These are phyloP conservation scores for Nasonia giraulti DNA, from an alignment of 1,140 invertebrate species.

Conservation along the genomic window DNA sequence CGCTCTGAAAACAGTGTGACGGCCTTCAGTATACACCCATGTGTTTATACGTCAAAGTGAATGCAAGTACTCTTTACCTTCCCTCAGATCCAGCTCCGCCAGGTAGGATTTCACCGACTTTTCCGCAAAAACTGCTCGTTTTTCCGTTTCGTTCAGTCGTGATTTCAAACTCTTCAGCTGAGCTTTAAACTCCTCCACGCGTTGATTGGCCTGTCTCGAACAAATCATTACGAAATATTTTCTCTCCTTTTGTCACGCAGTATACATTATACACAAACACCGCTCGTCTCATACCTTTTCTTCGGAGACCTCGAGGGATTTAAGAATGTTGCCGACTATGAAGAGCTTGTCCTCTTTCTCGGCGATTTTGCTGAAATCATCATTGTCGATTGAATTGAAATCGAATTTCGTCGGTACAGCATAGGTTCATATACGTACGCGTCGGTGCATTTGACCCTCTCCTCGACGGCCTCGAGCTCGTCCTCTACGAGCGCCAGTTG, in stretches of 20 bases:
- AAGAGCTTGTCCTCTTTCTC: constrained; percentile 99
- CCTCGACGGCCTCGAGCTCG: constrained; percentile 89
- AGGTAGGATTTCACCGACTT: constrained; percentile 88
- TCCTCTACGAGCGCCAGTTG: constrained; percentile 93
- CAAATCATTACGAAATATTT: neutral
- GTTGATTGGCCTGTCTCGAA: constrained; percentile 81
- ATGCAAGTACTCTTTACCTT: constrained; percentile 76
- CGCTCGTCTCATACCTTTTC: constrained; percentile 88
- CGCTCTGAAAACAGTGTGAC: constrained; percentile 76
- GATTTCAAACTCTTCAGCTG: constrained; percentile 85
- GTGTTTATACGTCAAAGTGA: too few relatives aligned
- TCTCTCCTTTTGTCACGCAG: neutral
- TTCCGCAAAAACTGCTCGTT: constrained; percentile 87
- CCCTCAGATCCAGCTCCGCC: constrained; percentile 89
- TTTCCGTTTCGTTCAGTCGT: constrained; percentile 87
- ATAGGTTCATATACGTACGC: constrained; percentile 75
- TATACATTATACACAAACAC: neutral
- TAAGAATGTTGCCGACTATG: constrained; percentile 99
- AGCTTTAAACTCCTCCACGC: constrained; percentile 88
- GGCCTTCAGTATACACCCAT: too few relatives aligned
- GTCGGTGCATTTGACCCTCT: constrained; percentile 89
- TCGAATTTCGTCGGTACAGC: neutral
- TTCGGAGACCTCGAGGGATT: constrained; percentile 98
- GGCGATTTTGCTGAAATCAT: constrained; percentile 91
- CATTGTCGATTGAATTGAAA: neutral